These are phyloP conservation scores for Antitype chi DNA, from an alignment of 2,888 invertebrate species.

Conservation along the genomic window DNA sequence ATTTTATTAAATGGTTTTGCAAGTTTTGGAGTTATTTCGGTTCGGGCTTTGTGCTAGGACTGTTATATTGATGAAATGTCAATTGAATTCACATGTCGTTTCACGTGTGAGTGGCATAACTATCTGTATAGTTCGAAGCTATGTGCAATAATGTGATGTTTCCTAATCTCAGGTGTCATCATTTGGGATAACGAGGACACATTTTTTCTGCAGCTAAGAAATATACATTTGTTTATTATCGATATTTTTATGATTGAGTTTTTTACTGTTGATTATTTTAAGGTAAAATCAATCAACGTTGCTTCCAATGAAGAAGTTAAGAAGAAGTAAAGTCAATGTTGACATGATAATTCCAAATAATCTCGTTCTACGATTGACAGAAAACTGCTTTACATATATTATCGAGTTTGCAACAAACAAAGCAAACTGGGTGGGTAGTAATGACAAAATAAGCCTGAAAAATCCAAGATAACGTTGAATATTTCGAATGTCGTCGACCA, in stretches of 20 bases:
- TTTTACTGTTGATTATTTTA: no score
- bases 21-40: constrained; percentile 10
- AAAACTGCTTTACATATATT: not conserved
- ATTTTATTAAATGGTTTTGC: constrained; percentile 14
- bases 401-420: not conserved
- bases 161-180: not conserved
- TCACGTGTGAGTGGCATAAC: not conserved
- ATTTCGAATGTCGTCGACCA: constrained; percentile 11
- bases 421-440: not conserved
- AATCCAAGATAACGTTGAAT: constrained; percentile 17
- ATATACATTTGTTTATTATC: not conserved
- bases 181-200: not conserved
- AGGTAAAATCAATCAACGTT: not conserved
- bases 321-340: not conserved
- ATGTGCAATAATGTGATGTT: not conserved
- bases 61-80: constrained; percentile 18
- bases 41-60: constrained; percentile 16
- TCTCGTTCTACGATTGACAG: not conserved
- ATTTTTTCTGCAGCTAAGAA: not conserved
- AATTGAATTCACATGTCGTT: not conserved
- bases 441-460: constrained; percentile 16
- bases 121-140: not conserved
- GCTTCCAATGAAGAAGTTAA: not conserved
- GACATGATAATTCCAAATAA: not conserved
- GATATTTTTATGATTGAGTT: no score